Conservation (phyloP, 2,888 invertebrate genomes). For the Abrostola triplasia region DNA sequence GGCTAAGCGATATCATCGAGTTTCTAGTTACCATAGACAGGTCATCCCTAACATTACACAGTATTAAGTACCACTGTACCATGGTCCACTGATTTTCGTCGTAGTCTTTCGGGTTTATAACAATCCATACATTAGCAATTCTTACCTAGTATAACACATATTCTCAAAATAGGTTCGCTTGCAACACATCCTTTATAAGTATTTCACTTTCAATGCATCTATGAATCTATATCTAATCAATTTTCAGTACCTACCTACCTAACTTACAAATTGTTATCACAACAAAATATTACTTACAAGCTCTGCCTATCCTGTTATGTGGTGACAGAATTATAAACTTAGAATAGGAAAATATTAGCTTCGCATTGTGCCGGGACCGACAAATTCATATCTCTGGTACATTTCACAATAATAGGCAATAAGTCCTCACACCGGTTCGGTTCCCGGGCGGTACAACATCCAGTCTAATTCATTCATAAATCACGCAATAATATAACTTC, state of each 20-base stretch:
- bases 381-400: background rate
- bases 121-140: slow-evolving; percentile 5
- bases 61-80: too few relatives aligned
- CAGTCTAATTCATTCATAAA: slow-evolving; percentile 19
- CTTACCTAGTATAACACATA: slow-evolving; percentile 17
- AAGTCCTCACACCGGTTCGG: background rate
- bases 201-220: slow-evolving; percentile 16
- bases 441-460: background rate
- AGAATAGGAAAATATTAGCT: background rate
- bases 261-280: slow-evolving; percentile 6
- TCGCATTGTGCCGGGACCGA: background rate
- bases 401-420: background rate
- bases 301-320: slow-evolving; percentile 2
- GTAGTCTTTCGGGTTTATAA: background rate
- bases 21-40: too few relatives aligned
- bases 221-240: slow-evolving; percentile 25
- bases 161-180: slow-evolving; percentile 13
- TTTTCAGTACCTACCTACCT: slow-evolving; percentile 19
- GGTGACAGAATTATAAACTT: background rate
- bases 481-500: slow-evolving; percentile 28
- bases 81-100: slow-evolving; percentile 4
- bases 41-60: too few relatives aligned
- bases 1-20: too few relatives aligned
- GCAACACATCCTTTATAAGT: slow-evolving; percentile 28
- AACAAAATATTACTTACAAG: slow-evolving; percentile 6